phyloP scores from a whole-genome alignment of 2,888 invertebrate species.

The Chymomyza fuscimana region DNA sequence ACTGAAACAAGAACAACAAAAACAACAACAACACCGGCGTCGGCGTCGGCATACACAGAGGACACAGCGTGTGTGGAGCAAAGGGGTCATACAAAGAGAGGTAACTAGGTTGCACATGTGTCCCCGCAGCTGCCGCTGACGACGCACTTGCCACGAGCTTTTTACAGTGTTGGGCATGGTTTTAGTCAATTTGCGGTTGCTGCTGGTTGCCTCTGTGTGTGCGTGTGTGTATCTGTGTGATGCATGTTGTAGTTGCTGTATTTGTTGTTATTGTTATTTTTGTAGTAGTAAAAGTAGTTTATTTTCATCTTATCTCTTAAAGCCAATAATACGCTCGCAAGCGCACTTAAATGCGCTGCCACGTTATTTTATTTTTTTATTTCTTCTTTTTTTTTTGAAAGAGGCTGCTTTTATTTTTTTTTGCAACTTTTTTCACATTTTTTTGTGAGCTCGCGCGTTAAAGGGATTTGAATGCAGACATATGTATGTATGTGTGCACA shows the following conservation, averaged over 20 bases:
- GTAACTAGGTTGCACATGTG: neutral
- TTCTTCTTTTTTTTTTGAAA: constrained; percentile 29
- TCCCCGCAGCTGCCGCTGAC: constrained; percentile 34
- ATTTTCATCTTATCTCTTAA: constrained; percentile 74
- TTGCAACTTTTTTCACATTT: constrained; percentile 8
- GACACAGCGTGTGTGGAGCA: constrained; percentile 20
- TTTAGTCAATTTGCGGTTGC: constrained; percentile 71
- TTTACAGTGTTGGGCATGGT: constrained; percentile 48
- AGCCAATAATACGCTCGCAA: constrained; percentile 73
- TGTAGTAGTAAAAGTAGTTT: constrained; percentile 66
- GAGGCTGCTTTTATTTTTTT: constrained; percentile 10
- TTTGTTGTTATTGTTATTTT: neutral
- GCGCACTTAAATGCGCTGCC: constrained; percentile 69
- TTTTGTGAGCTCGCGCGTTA: constrained; percentile 31
- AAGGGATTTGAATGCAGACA: constrained; percentile 37
- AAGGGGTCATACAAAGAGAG: neutral
- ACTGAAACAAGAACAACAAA: constrained; percentile 6
- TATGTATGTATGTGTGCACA: neutral
- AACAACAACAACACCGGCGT: constrained; percentile 42
- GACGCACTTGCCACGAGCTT: constrained; percentile 21
- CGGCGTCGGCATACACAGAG: constrained; percentile 27
- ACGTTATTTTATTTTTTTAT: constrained; percentile 32
- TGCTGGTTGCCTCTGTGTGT: constrained; percentile 46
- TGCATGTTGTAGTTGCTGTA: constrained; percentile 11
- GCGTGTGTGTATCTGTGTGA: constrained; percentile 11